Percentiles rank a stretch among this genome's conserved stretches.
Conservation (phyloP, 1,140 invertebrate genomes). For the Galleria mellonella region DNA sequence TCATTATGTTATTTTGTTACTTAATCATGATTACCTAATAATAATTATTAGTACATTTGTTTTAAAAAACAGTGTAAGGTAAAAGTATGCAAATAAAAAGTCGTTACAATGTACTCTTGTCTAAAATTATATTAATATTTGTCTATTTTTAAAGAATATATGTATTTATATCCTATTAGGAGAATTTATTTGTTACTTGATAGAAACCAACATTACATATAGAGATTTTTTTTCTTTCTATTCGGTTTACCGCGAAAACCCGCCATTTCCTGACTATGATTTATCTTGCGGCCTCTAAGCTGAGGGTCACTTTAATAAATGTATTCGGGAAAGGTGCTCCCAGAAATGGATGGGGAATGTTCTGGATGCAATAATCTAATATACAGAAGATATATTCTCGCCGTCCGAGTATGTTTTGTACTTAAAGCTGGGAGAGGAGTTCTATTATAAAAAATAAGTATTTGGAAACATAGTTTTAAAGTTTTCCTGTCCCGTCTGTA, state of each 20-base stretch:
- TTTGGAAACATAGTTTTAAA: too few species aligned
- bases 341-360: slow-evolving; percentile 47
- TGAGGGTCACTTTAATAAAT: slow-evolving; percentile 70
- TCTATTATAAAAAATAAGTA: not conserved
- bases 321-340: slow-evolving; percentile 57
- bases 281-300: slow-evolving; percentile 58
- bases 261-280: slow-evolving; percentile 67
- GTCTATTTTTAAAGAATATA: too few species aligned
- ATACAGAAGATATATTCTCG: slow-evolving; percentile 35
- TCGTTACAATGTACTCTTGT: too few species aligned
- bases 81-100: too few species aligned
- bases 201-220: slow-evolving; percentile 6
- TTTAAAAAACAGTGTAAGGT: too few species aligned
- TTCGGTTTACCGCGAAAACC: slow-evolving; percentile 54
- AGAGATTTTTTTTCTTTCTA: slow-evolving; percentile 42
- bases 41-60: too few species aligned
- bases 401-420: slow-evolving; percentile 1
- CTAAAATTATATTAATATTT: too few species aligned
- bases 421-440: not conserved
- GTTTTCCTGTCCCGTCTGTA: too few species aligned
- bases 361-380: slow-evolving; percentile 54
- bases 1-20: slow-evolving; percentile 31
- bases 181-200: too few species aligned
- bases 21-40: slow-evolving; percentile 37
- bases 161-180: too few species aligned